Conservation (phyloP, 2,888 invertebrate species). For the Caenorhabditis parvicauda region DNA sequence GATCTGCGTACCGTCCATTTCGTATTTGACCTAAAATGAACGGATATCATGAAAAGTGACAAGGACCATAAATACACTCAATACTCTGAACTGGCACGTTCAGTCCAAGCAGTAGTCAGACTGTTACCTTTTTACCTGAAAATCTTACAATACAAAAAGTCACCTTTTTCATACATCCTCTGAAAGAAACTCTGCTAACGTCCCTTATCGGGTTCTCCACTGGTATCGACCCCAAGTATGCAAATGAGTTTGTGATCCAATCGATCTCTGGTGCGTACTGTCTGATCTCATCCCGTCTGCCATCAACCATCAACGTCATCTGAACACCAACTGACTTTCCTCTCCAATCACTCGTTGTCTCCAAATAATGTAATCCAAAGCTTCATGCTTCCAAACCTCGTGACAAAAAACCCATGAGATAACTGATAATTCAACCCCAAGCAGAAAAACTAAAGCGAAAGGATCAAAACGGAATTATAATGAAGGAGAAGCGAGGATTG, state of each 20-base stretch:
- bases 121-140: too few relatives aligned
- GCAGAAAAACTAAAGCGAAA: too few relatives aligned
- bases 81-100: background rate
- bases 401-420: too few relatives aligned
- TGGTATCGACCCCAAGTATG: conserved; percentile 48
- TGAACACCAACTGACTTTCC: conserved; percentile 29
- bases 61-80: background rate
- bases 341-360: too few relatives aligned
- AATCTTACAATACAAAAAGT: too few relatives aligned
- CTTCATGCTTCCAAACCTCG: too few relatives aligned
- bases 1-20: conserved; percentile 50
- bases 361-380: too few relatives aligned
- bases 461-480: too few relatives aligned
- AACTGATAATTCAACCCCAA: too few relatives aligned
- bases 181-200: conserved; percentile 40
- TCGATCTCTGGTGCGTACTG: conserved; percentile 56
- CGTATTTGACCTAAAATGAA: conserved; percentile 50
- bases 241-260: conserved; percentile 53
- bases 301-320: conserved; percentile 59
- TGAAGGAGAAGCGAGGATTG: too few relatives aligned
- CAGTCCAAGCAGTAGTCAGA: background rate
- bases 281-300: conserved; percentile 52
- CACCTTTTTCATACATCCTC: conserved; percentile 58
- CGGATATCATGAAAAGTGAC: background rate
- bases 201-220: conserved; percentile 24